Percentiles rank a stretch among this genome's conserved stretches.
Conservation (phyloP, 2,113 vertebrate species). For the Ranitomeya variabilis region DNA sequence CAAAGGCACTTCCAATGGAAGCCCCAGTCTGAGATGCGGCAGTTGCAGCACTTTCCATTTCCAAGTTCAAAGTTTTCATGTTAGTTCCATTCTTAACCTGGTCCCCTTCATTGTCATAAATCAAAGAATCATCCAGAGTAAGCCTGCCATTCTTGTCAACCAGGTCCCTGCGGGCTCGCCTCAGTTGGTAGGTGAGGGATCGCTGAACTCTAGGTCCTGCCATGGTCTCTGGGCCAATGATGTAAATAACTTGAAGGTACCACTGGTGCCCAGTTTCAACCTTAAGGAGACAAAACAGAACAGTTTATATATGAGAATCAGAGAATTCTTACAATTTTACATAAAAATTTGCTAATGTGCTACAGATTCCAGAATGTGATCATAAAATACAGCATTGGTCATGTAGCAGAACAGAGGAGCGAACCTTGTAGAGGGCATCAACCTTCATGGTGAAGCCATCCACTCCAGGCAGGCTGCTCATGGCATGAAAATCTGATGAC, state of each 20-base stretch:
- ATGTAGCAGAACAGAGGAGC: not conserved
- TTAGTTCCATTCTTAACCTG: conserved; percentile 96
- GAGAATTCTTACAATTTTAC: not conserved
- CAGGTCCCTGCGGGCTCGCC: conserved; percentile 79
- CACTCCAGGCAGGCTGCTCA: conserved; percentile 87
- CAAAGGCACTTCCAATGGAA: conserved; percentile 83
- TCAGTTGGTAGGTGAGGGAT: conserved; percentile 73
- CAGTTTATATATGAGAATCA: not conserved
- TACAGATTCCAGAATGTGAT: not conserved
- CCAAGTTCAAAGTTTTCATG: conserved; percentile 89
- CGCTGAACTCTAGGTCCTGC: conserved; percentile 84
- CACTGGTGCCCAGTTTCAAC: conserved; percentile 98
- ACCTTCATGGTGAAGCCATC: conserved; percentile 97
- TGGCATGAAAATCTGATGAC: conserved; percentile 77
- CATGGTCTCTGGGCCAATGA: conserved; percentile 86
- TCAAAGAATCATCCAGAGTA: conserved; percentile 84
- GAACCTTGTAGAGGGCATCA: conserved; percentile 94
- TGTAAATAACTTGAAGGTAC: conserved; percentile 97
- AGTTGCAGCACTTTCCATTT: conserved; percentile 71
- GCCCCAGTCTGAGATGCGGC: conserved; percentile 78
- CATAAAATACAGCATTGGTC: not conserved
- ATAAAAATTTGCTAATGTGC: no score
- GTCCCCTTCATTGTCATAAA: conserved; percentile 95
- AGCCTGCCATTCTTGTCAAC: conserved; percentile 70
- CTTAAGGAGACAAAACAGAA: conserved; percentile 65